Conservation (phyloP, 2,113 vertebrate species). For the Apodemus speciosus region DNA sequence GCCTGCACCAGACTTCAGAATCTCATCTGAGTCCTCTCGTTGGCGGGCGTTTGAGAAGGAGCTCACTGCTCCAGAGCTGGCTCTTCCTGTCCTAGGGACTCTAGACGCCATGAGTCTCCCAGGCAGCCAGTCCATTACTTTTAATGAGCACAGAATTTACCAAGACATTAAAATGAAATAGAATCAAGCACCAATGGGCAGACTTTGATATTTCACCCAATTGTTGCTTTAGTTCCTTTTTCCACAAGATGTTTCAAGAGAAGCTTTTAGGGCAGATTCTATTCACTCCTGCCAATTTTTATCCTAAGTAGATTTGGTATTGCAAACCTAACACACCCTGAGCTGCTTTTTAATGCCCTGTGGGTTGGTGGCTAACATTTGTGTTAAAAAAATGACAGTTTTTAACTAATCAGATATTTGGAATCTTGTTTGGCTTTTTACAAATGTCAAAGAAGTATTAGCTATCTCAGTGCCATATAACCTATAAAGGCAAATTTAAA, state of each 20-base stretch:
- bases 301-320: conserved; percentile 66
- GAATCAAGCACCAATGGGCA: conserved; percentile 66
- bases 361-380: conserved; percentile 60
- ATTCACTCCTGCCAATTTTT: conserved; percentile 55
- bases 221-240: conserved; percentile 73
- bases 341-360: conserved; percentile 35
- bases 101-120: neutral
- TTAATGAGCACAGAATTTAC: conserved; percentile 72
- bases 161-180: conserved; percentile 69
- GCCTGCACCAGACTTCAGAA: conserved; percentile 20
- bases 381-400: conserved; percentile 64
- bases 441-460: conserved; percentile 55
- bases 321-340: conserved; percentile 59
- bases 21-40: neutral
- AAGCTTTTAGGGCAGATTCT: conserved; percentile 26
- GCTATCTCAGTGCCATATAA: neutral
- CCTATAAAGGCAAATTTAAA: neutral
- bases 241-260: conserved; percentile 68
- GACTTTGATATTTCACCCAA: conserved; percentile 48
- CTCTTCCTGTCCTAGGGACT: conserved; percentile 12
- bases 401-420: neutral
- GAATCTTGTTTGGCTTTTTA: conserved; percentile 61
- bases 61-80: neutral
- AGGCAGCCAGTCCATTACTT: conserved; percentile 65
- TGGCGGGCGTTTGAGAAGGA: neutral